Evolutionary conservation across 1,140 invertebrate genomes (phyloP).

Genomic region (Acyrthosiphon pisum): DNA sequence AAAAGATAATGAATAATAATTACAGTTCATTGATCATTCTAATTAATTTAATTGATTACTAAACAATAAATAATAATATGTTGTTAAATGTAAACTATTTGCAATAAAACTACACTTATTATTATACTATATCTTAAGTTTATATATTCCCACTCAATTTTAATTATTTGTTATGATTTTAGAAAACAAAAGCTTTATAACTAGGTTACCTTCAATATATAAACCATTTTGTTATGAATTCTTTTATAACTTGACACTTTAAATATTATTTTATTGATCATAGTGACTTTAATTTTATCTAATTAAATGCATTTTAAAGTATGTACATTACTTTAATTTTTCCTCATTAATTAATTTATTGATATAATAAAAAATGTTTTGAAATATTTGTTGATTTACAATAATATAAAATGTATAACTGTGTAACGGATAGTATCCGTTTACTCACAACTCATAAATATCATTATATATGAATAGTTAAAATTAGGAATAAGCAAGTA

Average conservation of each 20-base stretch:
- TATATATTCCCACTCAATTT: background rate
- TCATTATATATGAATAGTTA: too few relatives aligned
- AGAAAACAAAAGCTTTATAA: background rate
- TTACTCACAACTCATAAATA: too few relatives aligned
- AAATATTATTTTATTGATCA: background rate
- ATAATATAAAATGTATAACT: background rate
- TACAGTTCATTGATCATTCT: background rate
- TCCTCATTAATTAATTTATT: background rate
- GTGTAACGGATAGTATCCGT: too few relatives aligned
- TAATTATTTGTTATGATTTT: background rate
- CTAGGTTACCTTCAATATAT: background rate
- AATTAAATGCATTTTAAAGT: background rate
- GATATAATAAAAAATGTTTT: background rate
- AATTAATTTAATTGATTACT: background rate
- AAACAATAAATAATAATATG: background rate
- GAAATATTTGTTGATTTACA: background rate
- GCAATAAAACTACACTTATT: background rate
- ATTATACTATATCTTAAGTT: conserved; percentile 3
- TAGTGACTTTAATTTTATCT: background rate
- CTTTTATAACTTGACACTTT: background rate
- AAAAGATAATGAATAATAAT: background rate
- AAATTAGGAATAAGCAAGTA: too few relatives aligned
- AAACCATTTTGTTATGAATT: background rate
- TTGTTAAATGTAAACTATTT: background rate
- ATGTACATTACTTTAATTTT: background rate